These are phyloP conservation scores for Oreochromis spilurus DNA, from an alignment of 2,113 vertebrate genomes.

Conservation along the genomic window DNA sequence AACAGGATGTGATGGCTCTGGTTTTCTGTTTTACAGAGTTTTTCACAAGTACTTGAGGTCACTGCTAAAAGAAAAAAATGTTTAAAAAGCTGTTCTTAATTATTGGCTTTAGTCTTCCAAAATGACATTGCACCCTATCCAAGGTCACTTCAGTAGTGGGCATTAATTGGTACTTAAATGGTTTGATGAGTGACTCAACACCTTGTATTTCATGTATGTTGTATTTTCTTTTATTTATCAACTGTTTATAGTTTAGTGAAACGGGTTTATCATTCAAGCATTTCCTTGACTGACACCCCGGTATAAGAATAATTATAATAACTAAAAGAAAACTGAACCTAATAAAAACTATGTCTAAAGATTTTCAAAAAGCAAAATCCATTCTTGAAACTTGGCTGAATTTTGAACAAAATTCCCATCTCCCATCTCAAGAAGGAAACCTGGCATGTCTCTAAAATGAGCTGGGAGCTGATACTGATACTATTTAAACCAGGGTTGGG, in stretches of 20 bases:
- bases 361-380: background rate
- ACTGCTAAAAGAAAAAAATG: background rate
- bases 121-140: background rate
- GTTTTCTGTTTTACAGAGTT: background rate
- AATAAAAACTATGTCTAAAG: background rate
- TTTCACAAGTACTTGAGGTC: background rate
- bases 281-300: background rate
- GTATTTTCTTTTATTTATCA: background rate
- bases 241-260: too few species aligned
- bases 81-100: background rate
- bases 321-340: background rate
- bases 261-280: background rate
- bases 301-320: background rate
- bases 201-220: background rate
- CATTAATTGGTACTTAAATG: background rate
- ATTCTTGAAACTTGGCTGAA: background rate
- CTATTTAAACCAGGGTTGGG: background rate
- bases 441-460: background rate
- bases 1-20: background rate
- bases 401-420: background rate
- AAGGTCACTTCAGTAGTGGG: background rate
- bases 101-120: background rate
- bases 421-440: background rate
- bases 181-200: background rate
- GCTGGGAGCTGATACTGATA: background rate